Percentiles rank a stretch among this genome's conserved stretches.
Conservation (phyloP, 2,113 vertebrate species). For the Psittacula cyanocephala region DNA sequence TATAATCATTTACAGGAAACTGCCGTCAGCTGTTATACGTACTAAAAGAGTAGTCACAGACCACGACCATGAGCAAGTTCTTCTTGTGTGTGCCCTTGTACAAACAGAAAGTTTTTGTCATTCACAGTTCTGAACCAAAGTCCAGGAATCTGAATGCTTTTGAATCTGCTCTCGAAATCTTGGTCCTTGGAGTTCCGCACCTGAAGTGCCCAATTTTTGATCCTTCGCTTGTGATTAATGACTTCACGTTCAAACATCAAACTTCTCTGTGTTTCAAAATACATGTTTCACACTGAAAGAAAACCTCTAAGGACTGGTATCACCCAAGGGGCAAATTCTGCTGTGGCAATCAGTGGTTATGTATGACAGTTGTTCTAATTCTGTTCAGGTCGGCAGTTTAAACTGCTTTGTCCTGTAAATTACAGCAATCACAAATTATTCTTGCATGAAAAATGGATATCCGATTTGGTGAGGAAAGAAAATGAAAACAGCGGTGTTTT, state of each 20-base stretch:
- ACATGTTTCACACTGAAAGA: not conserved
- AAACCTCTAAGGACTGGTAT: not conserved
- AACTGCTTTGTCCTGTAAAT: slow-evolving; percentile 11
- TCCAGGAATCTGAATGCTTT: not conserved
- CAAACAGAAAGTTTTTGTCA: not conserved
- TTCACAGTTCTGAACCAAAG: not conserved
- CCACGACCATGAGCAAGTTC: not conserved
- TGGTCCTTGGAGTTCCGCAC: not conserved
- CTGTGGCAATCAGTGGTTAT: not conserved
- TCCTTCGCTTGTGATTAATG: not conserved
- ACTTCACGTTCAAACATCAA: not conserved
- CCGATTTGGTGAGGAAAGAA: not conserved
- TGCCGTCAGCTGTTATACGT: not conserved
- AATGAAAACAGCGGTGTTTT: not conserved
- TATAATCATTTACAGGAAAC: not conserved
- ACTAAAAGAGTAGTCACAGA: not conserved
- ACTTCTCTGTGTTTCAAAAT: not conserved
- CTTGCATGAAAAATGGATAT: not conserved
- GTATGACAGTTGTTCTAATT: slow-evolving; percentile 2
- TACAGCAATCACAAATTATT: slow-evolving; percentile 14
- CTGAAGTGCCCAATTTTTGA: not conserved
- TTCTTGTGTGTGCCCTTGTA: not conserved
- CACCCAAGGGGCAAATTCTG: not conserved
- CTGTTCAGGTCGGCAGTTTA: slow-evolving; percentile 8
- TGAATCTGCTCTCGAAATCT: not conserved